Evolutionary conservation across 2,888 invertebrate species (phyloP), one percentile per base, ranked within the genome.

Genomic region (Schrankia costaestrigalis): DNA sequence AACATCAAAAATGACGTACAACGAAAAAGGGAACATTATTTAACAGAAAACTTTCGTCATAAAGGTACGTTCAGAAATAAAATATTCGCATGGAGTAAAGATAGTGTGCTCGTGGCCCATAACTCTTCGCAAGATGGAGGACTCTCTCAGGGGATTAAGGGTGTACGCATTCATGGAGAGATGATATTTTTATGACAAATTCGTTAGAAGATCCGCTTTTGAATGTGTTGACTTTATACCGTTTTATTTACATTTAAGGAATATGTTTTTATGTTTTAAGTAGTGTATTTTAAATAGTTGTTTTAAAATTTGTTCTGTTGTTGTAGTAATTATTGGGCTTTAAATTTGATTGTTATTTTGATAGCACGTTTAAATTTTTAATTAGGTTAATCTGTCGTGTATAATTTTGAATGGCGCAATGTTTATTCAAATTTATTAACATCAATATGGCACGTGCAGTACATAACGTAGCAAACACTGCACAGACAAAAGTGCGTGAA

Each of bases 41-140:
- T 27, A 37, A 11, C 31, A 28, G 27, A 26, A 44, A 55, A 54
- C 32, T 55, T 55, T 47, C 36, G 35, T 35, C 55, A 35, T 50
- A 50, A 39, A 44, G 34, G 55, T 43, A 27, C 30, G 34, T 34
- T 5, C 2, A 15, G 39, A 23, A 39, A 55, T 53, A 51, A 55
- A 45, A 50, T 55, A 53, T 55, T 55, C 51, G 41, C 22, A 29
- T 18, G 35, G 31, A 41, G 44, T 44, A 31, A 45, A 40, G 38
- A 47, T 53, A 53, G 53, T 55, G 51, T 36, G 29, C 15, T 22
- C 15, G 28, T 14, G 23, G 26, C 33, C 23, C 40, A 47, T 53
- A 55, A 51, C 31, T 53, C 47, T 37, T 15, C 18, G 19, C 23
- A 33, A 26, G 30, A 34, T 23, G 19, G 38, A 34, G 29, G 28